These are phyloP conservation scores for Theristicus caerulescens DNA, from an alignment of 2,113 vertebrate genomes.

Conservation along the genomic window DNA sequence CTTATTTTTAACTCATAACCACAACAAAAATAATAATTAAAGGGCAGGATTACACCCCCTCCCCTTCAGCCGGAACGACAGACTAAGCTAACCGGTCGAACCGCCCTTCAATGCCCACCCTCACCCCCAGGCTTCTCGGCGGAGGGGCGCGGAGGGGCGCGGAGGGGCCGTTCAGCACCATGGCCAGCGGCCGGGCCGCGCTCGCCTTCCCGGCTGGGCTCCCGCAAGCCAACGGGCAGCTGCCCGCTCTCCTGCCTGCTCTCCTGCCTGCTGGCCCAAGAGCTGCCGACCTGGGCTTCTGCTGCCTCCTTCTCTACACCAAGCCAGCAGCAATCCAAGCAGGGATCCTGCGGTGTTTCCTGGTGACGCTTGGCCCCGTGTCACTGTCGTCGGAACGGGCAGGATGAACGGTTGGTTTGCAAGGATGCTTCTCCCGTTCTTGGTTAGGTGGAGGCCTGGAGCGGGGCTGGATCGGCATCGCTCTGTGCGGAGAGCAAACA, in stretches of 20 bases:
- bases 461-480: not conserved
- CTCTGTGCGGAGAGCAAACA: conserved; percentile 59
- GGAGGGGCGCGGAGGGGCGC: not conserved
- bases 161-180: conserved; percentile 23
- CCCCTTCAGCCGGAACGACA: not conserved
- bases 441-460: not conserved
- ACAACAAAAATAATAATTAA: conserved; percentile 51
- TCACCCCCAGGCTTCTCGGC: accelerated
- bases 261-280: not conserved
- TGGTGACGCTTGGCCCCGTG: accelerated
- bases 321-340: not conserved
- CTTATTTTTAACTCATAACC: conserved; percentile 69
- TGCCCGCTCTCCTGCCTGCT: accelerated
- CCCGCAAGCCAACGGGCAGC: not conserved
- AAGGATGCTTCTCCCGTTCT: not conserved
- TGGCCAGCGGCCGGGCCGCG: not conserved
- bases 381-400: accelerated
- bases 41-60: not conserved
- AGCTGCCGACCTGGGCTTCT: not conserved
- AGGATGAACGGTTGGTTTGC: not conserved
- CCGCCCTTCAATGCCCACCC: accelerated
- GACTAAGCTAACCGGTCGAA: not conserved
- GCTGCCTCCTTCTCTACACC: not conserved
- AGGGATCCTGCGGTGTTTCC: not conserved
- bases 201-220: not conserved